Evolutionary conservation across 2,888 invertebrate species (phyloP), one percentile per base, ranked within the genome.

Genomic region (Sinohyriopsis cumingii): DNA sequence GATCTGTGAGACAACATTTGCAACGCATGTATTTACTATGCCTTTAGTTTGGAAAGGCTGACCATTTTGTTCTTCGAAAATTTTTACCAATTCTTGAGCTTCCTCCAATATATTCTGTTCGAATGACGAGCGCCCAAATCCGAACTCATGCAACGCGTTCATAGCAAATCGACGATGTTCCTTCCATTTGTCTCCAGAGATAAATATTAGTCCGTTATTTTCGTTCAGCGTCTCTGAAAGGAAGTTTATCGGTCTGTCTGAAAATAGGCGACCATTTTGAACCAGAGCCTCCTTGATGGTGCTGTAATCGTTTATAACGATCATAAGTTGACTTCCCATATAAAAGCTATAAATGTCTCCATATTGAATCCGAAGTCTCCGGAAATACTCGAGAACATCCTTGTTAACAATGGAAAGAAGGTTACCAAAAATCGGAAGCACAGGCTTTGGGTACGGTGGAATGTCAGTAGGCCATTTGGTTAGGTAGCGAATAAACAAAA

Each of bases 1-100:
- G 15, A 82, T 68, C 5, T 70, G 69, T 45, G 72, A 77, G 12
- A 82, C 79, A 12, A 82, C 67, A 64, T 81, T 82, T 0, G 78
- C 77, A 6, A 80, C 71, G n/a, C 78, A 75, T 1, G 68, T 67
- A 4, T 63, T 64, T 1, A 79, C 63, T 5, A 71, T 25, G 1
- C 69, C 62, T 18, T 67, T 57, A 7, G 74, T 57, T 55, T 82
- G 67, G 9, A 77, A 69, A 20, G 74, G 61, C 53, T 61, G 45
- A 3, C 67, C 71, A 22, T 67, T 63, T 15, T 62, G 22, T 6
- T 25, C n/a, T 45, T 65, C 63, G 12, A 78, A 28, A n/a, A 63
- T 56, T 0, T 73, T 63, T 20, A 69, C 18, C 20, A 75, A 68
- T 20, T 55, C 54, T 6, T n/a, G 20, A 4, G 72, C 24, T 69